Percentiles rank a stretch among this genome's conserved stretches.
phyloP scores from a whole-genome alignment of 1,140 invertebrate genomes.

The Sinella curviseta region DNA sequence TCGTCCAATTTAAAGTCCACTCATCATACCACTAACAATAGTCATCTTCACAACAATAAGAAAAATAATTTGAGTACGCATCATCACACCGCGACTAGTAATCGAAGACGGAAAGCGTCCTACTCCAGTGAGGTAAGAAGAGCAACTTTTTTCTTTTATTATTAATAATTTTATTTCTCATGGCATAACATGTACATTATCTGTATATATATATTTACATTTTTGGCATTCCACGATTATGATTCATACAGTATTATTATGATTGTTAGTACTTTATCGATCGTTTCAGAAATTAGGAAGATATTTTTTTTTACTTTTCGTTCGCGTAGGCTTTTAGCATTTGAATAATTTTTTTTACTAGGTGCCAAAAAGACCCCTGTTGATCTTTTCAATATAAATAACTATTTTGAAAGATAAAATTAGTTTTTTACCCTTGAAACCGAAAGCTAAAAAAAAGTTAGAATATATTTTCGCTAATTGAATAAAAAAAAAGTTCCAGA shows the following conservation, averaged over 20 bases:
- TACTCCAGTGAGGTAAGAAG: constrained; percentile 40
- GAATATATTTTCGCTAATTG: too few species aligned
- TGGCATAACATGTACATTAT: too few species aligned
- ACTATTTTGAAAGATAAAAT: background rate
- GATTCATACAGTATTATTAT: too few species aligned
- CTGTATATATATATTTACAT: too few species aligned
- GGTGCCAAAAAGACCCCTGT: background rate
- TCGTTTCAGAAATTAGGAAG: too few species aligned
- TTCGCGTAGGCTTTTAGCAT: background rate
- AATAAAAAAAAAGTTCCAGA: too few species aligned
- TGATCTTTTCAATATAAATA: background rate
- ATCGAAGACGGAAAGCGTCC: constrained; percentile 35
- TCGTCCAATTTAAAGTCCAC: constrained; percentile 29
- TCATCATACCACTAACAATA: background rate
- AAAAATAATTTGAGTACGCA: constrained; percentile 33
- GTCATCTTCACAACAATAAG: constrained; percentile 30
- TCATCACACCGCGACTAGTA: constrained; percentile 1
- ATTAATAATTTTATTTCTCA: too few species aligned
- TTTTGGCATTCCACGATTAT: too few species aligned
- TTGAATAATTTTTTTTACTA: background rate
- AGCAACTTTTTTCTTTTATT: constrained; percentile 30
- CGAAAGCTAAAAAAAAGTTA: background rate
- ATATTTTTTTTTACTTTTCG: background rate
- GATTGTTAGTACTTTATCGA: too few species aligned
- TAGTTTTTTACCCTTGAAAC: background rate